phyloP scores from a whole-genome alignment of 35 echinoderm and acorn worm genomes.

The Anneissia japonica region DNA sequence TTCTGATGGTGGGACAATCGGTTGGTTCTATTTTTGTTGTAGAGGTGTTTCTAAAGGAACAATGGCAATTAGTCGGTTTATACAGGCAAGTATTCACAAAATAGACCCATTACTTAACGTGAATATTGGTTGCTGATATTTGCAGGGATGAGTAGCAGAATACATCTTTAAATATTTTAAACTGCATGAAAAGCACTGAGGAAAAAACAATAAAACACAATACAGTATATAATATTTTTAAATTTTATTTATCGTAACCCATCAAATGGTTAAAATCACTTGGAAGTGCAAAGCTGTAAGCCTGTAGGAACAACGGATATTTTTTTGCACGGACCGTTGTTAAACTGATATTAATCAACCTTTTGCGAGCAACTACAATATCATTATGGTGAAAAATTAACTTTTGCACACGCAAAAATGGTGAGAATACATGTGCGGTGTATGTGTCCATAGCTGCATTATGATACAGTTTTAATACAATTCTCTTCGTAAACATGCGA shows the following conservation, averaged over 20 bases:
- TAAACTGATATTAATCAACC: slow-evolving; percentile 19
- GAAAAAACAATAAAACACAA: too few species aligned
- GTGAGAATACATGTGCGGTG: slow-evolving; percentile 31
- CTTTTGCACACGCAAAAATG: slow-evolving; percentile 11
- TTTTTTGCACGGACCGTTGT: slow-evolving; percentile 58
- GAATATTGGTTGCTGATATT: too few species aligned
- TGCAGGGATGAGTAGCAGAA: too few species aligned
- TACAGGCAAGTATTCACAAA: too few species aligned
- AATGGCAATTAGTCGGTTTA: too few species aligned
- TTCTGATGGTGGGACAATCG: too few species aligned
- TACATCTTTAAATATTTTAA: too few species aligned
- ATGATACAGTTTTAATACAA: slow-evolving; percentile 72
- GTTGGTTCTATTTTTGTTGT: too few species aligned
- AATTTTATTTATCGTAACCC: not conserved
- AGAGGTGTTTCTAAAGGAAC: too few species aligned
- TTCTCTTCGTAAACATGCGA: slow-evolving; percentile 32
- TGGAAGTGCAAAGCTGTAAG: slow-evolving; percentile 54
- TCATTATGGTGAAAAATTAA: slow-evolving; percentile 21
- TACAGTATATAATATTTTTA: too few species aligned
- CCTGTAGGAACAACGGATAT: slow-evolving; percentile 37
- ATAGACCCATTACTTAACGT: too few species aligned
- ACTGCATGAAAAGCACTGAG: too few species aligned
- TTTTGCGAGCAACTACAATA: slow-evolving; percentile 11
- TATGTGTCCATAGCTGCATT: slow-evolving; percentile 55
- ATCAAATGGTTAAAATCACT: slow-evolving; percentile 75